phyloP scores from a whole-genome alignment of 2,797 vertebrate genomes.

The Diceros bicornis region DNA sequence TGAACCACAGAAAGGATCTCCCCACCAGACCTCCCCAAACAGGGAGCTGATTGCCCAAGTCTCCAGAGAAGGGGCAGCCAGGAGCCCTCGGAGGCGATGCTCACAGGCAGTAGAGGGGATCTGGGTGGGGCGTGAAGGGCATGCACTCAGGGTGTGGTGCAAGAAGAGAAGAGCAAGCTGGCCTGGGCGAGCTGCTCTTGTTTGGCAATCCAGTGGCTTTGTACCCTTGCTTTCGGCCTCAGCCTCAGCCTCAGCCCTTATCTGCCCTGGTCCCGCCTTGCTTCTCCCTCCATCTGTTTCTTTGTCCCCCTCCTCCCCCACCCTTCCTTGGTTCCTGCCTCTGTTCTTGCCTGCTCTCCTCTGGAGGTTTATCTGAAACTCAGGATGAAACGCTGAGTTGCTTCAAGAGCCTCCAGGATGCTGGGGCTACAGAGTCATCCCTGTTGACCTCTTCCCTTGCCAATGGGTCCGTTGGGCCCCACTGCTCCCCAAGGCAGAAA shows the following conservation, averaged over 20 bases:
- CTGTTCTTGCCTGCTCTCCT: neutral
- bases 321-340: neutral
- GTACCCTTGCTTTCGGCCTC: neutral
- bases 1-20: neutral
- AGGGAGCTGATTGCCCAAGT: neutral
- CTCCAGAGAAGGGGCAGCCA: neutral
- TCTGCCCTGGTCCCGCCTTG: neutral
- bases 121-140: neutral
- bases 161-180: neutral
- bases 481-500: neutral
- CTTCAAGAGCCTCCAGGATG: neutral
- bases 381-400: neutral
- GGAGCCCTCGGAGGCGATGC: neutral
- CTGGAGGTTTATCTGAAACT: conserved; percentile 24
- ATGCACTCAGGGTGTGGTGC: neutral
- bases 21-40: no score
- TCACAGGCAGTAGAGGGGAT: neutral
- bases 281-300: neutral
- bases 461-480: neutral
- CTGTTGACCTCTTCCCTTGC: neutral
- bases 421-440: neutral
- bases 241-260: neutral
- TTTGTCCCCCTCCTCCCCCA: neutral
- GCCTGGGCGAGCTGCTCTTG: neutral
- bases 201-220: neutral